These are phyloP conservation scores for Corythornis leucogaster DNA, from an alignment of 2,797 vertebrate species.

Conservation along the genomic window DNA sequence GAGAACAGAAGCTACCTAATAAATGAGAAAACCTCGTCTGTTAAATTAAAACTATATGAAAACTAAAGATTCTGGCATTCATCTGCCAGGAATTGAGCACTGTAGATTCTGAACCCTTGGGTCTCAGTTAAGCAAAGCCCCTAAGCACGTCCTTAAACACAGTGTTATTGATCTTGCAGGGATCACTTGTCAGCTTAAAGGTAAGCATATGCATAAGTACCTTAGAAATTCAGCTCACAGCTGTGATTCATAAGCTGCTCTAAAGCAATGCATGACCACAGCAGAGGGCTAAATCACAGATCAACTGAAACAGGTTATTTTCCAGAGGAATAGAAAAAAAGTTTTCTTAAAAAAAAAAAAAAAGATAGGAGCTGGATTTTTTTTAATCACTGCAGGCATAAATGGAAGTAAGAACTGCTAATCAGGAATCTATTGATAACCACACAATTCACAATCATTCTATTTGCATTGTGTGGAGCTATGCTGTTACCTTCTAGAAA, in stretches of 20 bases:
- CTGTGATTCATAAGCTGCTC: background rate
- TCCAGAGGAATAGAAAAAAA: background rate
- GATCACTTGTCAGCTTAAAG: background rate
- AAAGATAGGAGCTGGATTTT: background rate
- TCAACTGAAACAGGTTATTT: background rate
- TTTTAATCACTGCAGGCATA: background rate
- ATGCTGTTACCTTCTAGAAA: background rate
- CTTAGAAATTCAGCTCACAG: background rate
- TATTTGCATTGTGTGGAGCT: background rate
- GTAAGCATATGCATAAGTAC: background rate
- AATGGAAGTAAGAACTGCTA: background rate
- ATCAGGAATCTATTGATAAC: constrained; percentile 39
- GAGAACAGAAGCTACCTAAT: background rate
- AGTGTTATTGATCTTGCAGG: background rate
- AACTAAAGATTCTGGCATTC: background rate
- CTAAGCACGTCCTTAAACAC: background rate
- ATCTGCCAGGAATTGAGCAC: background rate
- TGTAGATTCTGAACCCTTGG: background rate
- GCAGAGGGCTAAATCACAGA: background rate
- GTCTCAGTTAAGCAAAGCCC: background rate
- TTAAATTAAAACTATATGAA: background rate
- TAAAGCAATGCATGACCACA: background rate
- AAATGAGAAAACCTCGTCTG: background rate
- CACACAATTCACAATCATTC: background rate
- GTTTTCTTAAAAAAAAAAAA: background rate